Evolutionary conservation across 2,797 vertebrate species (phyloP), one percentile per base, ranked within the genome.

Genomic region (Megaceryle alcyon): DNA sequence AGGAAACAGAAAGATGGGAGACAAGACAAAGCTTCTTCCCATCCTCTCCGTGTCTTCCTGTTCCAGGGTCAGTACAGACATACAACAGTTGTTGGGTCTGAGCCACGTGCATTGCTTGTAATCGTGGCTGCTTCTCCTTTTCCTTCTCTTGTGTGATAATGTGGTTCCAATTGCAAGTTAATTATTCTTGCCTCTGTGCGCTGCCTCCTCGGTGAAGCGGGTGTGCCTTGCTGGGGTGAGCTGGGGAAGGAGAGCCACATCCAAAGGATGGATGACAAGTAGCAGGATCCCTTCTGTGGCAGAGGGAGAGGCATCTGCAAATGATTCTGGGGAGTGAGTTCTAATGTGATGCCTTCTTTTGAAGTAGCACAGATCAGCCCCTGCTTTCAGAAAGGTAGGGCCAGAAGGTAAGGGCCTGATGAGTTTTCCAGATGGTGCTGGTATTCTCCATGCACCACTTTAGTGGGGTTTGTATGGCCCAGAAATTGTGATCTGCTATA

Each of bases 101-200:
- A 80, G 28, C 31, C 61, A 23, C 0, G 0, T 9, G 23, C 6
- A 1, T 2, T 37, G 19, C 18, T 46, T 54, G 10, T 73, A 33
- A 48, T 15, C 60, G 22, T 44, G 48, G 56, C n/a, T 59, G 10
- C 43, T 81, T 77, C 69, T 39, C 51, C 43, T 81, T 77, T 64
- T 39, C 51, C 51, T 66, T 39, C 63, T 54, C 28, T 33, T 43
- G 12, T 4, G 18, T n/a, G 54, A 29, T 49, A 37, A 31, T 5
- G 28, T 53, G 31, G 37, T 57, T 75, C 54, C 54, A 72, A 59
- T 44, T 61, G 22, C 9, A 31, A 60, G 41, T 6, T 4, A 60
- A 54, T 65, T 37, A 37, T 49, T 84, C 53, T 19, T 61, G 49
- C 35, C 25, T 83, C 57, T 2, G 1, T n/a, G 20, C 7, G 4